phyloP scores from a whole-genome alignment of 1,140 invertebrate genomes.

The Hylyphantes graminicola region DNA sequence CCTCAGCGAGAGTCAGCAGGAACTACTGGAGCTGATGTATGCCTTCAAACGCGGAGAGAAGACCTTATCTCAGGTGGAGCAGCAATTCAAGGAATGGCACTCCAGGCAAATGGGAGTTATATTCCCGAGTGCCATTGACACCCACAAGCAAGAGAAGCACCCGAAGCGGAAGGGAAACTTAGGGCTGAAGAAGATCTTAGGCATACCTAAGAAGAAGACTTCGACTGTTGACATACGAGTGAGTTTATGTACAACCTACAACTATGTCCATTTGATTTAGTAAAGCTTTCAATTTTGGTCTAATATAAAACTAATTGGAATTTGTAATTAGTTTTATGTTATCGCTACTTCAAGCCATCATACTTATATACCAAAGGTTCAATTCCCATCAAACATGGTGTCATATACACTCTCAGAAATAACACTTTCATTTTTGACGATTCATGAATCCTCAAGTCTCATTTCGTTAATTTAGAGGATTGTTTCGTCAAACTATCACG shows the following conservation, averaged over 20 bases:
- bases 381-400: too few species aligned
- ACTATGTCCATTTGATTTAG: not conserved
- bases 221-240: not conserved
- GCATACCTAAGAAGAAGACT: constrained; percentile 20
- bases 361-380: too few species aligned
- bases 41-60: constrained; percentile 41
- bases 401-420: too few species aligned
- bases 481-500: too few species aligned
- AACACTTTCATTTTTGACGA: too few species aligned
- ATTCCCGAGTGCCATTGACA: not conserved
- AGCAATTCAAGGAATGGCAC: constrained; percentile 36
- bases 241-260: not conserved
- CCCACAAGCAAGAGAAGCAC: not conserved
- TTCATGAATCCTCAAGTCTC: too few species aligned
- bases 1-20: constrained; percentile 32
- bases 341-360: too few species aligned
- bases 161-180: constrained; percentile 1
- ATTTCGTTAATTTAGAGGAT: too few species aligned
- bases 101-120: not conserved
- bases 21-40: constrained; percentile 22
- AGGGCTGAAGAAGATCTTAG: not conserved
- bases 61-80: constrained; percentile 45
- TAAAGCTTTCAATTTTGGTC: too few species aligned
- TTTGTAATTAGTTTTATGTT: too few species aligned
- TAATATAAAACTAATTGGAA: too few species aligned